Evolutionary conservation across 2,888 invertebrate genomes (phyloP).

Genomic region (Dynastes tityus): DNA sequence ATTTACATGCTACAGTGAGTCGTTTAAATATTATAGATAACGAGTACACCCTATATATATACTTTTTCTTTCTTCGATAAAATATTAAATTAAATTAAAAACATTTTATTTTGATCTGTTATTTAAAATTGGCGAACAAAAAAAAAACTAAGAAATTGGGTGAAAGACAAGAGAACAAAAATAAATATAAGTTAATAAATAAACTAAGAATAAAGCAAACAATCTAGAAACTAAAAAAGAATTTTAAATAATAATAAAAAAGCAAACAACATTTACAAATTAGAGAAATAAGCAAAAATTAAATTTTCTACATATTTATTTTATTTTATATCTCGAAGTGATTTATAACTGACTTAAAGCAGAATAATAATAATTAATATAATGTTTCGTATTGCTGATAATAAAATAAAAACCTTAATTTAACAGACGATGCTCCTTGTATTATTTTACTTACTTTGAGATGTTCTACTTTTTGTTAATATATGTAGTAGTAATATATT

Average conservation of each 20-base stretch:
- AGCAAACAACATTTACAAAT: slow-evolving; percentile 66
- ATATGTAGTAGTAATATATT: slow-evolving; percentile 37
- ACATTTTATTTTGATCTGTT: not conserved
- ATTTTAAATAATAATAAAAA: slow-evolving; percentile 53
- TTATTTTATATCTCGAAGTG: slow-evolving; percentile 36
- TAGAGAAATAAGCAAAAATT: slow-evolving; percentile 48
- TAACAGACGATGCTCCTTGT: slow-evolving; percentile 51
- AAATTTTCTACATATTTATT: slow-evolving; percentile 14
- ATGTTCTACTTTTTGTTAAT: slow-evolving; percentile 19
- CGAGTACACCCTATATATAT: slow-evolving; percentile 41
- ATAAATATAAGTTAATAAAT: slow-evolving; percentile 54
- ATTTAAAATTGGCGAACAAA: slow-evolving; percentile 42
- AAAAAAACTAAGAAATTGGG: slow-evolving; percentile 54
- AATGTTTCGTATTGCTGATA: slow-evolving; percentile 19
- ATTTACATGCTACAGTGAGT: slow-evolving; percentile 11
- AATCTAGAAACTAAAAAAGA: slow-evolving; percentile 54
- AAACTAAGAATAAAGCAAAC: slow-evolving; percentile 57
- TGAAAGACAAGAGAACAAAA: slow-evolving; percentile 38
- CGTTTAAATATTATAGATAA: slow-evolving; percentile 26
- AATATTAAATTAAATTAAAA: slow-evolving; percentile 9
- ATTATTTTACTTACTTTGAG: not conserved
- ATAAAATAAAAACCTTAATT: slow-evolving; percentile 53
- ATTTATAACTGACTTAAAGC: slow-evolving; percentile 44
- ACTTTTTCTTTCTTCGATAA: slow-evolving; percentile 21
- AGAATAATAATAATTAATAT: slow-evolving; percentile 26